A percentile compares a stretch with the other conserved stretches of the same genome.
phyloP scores from a whole-genome alignment of 1,140 invertebrate species.

The Zaprionus vittiger region DNA sequence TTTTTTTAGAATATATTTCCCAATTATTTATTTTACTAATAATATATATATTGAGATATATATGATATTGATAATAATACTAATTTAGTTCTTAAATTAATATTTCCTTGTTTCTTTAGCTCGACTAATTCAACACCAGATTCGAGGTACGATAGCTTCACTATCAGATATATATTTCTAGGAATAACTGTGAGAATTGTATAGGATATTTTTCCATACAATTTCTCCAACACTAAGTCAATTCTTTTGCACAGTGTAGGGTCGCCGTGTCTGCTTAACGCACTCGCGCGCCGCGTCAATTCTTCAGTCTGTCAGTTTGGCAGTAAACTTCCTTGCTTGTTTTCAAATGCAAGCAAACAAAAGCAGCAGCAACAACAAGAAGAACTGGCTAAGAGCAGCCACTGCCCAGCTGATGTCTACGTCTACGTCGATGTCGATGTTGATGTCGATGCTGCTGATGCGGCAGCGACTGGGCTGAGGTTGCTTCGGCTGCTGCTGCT shows the following conservation, averaged over 20 bases:
- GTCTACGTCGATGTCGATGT: slow-evolving; percentile 23
- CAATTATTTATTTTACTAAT: too few relatives aligned
- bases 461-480: slow-evolving; percentile 13
- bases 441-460: slow-evolving; percentile 14
- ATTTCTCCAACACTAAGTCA: neutral
- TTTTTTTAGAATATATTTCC: too few relatives aligned
- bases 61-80: too few relatives aligned
- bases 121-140: too few relatives aligned
- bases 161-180: too few relatives aligned
- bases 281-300: slow-evolving; percentile 38
- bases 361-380: slow-evolving; percentile 35
- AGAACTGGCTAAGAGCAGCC: slow-evolving; percentile 73
- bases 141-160: too few relatives aligned
- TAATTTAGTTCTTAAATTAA: too few relatives aligned
- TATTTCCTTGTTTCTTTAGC: too few relatives aligned
- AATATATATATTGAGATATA: too few relatives aligned
- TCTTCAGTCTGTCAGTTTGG: slow-evolving; percentile 58
- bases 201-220: neutral
- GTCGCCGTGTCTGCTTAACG: slow-evolving; percentile 25
- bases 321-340: slow-evolving; percentile 66
- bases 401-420: slow-evolving; percentile 51
- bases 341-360: slow-evolving; percentile 72
- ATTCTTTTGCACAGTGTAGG: slow-evolving; percentile 4
- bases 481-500: neutral
- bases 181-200: neutral